Conservation (phyloP, 2,113 vertebrate species). For the Phyllostomus discolor region DNA sequence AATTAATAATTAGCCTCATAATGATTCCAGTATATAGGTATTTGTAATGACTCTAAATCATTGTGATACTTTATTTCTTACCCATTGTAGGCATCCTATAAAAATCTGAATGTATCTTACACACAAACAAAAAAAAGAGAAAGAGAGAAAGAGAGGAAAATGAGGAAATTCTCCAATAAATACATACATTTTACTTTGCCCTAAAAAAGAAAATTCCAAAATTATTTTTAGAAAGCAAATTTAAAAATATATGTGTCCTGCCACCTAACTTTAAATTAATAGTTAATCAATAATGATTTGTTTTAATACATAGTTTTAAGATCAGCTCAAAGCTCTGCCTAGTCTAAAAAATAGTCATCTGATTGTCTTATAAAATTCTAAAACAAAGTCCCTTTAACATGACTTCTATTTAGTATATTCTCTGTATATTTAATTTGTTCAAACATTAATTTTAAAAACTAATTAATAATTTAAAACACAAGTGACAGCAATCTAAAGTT, state of each 20-base stretch:
- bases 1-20: not conserved
- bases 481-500: not conserved
- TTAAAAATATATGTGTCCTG: not conserved
- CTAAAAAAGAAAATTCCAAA: conserved; percentile 18
- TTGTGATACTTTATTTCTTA: not conserved
- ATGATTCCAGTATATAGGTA: not conserved
- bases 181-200: not conserved
- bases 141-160: too few relatives aligned
- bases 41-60: conserved; percentile 27
- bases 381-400: not conserved
- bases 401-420: not conserved
- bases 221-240: not conserved
- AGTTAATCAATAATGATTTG: not conserved
- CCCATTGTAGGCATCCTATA: not conserved
- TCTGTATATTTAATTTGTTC: not conserved
- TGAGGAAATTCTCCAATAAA: not conserved
- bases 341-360: not conserved
- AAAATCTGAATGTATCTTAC: not conserved
- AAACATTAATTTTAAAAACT: not conserved
- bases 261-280: not conserved
- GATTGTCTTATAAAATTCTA: not conserved
- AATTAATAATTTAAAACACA: not conserved
- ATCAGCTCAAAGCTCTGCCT: not conserved
- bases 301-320: not conserved
- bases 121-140: not conserved